These are phyloP conservation scores for Triplophysa tibetana DNA, from an alignment of 2,113 vertebrate species.

Conservation along the genomic window DNA sequence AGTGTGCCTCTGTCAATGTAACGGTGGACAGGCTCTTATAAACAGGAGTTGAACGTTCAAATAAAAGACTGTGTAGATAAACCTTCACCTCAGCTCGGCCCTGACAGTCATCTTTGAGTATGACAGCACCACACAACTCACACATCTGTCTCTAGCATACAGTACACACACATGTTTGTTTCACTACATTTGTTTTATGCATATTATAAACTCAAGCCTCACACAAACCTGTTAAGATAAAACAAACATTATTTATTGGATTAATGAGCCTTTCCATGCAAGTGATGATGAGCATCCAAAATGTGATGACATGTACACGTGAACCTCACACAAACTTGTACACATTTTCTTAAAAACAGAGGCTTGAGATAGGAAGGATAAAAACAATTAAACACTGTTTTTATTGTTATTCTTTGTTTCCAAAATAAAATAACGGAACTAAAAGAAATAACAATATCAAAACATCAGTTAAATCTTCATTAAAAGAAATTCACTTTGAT, in stretches of 20 bases:
- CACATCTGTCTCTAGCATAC: background rate
- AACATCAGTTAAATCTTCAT: background rate
- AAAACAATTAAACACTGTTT: background rate
- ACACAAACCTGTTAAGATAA: no score
- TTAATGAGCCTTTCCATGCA: no score
- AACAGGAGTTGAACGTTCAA: slow-evolving; percentile 42
- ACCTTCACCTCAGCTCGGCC: background rate
- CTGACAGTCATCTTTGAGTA: no score
- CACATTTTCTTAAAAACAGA: background rate
- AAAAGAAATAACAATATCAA: background rate
- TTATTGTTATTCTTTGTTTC: background rate
- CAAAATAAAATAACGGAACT: background rate
- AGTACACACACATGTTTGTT: background rate
- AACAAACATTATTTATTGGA: no score
- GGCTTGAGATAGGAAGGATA: background rate
- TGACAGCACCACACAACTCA: slow-evolving; percentile 1
- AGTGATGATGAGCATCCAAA: no score
- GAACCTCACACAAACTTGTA: no score
- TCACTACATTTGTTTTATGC: no score
- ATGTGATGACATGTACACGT: background rate
- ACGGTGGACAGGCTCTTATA: slow-evolving; percentile 46
- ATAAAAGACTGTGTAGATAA: slow-evolving; percentile 7
- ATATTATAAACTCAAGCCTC: no score
- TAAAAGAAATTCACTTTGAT: no score
- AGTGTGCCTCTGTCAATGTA: slow-evolving; percentile 41